Evolutionary conservation across 2,113 vertebrate genomes (phyloP).

Genomic region (Laterallus jamaicensis): DNA sequence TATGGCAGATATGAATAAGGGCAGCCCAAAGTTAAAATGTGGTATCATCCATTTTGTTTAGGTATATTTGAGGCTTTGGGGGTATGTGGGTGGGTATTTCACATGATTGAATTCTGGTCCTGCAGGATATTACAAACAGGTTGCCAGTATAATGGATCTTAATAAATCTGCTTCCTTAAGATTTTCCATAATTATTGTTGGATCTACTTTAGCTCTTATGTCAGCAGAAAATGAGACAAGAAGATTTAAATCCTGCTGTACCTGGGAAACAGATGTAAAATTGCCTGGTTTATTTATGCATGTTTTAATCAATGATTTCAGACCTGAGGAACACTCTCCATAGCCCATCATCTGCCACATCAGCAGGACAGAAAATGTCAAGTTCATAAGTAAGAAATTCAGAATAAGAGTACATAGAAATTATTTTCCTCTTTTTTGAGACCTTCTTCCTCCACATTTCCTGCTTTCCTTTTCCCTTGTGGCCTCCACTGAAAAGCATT

Average conservation of each 20-base stretch:
- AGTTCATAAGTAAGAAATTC: not conserved
- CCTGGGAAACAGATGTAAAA: conserved; percentile 13
- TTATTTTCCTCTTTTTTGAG: not conserved
- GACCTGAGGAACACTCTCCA: not conserved
- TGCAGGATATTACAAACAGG: conserved; percentile 12
- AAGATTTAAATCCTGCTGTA: conserved; percentile 40
- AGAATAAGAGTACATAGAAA: not conserved
- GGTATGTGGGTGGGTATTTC: not conserved
- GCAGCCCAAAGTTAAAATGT: not conserved
- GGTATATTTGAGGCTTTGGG: not conserved
- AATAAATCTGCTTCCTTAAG: conserved; percentile 54
- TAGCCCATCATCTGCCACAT: not conserved
- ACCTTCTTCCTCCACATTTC: conserved; percentile 11
- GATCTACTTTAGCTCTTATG: conserved; percentile 23
- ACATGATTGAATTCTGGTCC: not conserved
- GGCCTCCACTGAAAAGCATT: not conserved
- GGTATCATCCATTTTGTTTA: not conserved
- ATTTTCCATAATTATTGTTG: conserved; percentile 56
- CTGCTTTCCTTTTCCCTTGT: conserved; percentile 9
- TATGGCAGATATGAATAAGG: not conserved
- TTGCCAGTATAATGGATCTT: conserved; percentile 11
- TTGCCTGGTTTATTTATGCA: not conserved
- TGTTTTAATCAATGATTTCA: not conserved
- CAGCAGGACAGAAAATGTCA: not conserved
- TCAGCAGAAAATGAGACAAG: conserved; percentile 50